Evolutionary conservation across 2,797 vertebrate species (phyloP).

Genomic region (Nyctalus aviator): DNA sequence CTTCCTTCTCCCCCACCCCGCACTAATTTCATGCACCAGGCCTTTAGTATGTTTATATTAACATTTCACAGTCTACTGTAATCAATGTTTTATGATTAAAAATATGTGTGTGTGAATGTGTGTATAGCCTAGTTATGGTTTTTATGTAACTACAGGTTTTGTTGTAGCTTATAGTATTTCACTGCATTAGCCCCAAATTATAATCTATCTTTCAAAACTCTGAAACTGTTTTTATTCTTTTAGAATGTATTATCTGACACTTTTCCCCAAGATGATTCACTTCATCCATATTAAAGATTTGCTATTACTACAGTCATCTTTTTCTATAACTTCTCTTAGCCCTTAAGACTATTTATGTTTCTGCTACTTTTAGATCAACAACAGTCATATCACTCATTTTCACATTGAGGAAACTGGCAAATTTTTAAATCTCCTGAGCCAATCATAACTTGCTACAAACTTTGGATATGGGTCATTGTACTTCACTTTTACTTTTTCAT

Average conservation of each 20-base stretch:
- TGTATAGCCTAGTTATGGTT: neutral
- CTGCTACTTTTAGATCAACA: slow-evolving; percentile 10
- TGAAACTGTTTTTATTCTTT: slow-evolving; percentile 45
- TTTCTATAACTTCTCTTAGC: slow-evolving; percentile 14
- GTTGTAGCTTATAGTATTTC: neutral
- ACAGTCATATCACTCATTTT: neutral
- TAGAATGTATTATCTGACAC: neutral
- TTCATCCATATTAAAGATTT: neutral
- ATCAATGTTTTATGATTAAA: slow-evolving; percentile 24
- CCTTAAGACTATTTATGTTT: slow-evolving; percentile 16
- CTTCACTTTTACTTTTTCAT: neutral
- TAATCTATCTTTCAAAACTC: slow-evolving; percentile 23
- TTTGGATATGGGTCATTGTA: neutral
- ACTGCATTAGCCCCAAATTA: neutral
- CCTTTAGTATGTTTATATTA: neutral
- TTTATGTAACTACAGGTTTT: neutral
- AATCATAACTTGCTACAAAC: neutral
- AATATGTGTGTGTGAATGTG: neutral
- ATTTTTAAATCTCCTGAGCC: neutral
- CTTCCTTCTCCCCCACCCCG: too few species aligned
- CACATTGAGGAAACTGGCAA: neutral
- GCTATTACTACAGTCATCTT: neutral
- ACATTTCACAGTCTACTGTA: neutral
- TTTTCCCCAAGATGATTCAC: neutral
- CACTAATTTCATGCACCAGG: too few species aligned